A percentile compares a stretch with the other conserved stretches of the same genome.
These are phyloP conservation scores for Hyperopisus bebe DNA, from an alignment of 2,113 vertebrate genomes.

Conservation along the genomic window DNA sequence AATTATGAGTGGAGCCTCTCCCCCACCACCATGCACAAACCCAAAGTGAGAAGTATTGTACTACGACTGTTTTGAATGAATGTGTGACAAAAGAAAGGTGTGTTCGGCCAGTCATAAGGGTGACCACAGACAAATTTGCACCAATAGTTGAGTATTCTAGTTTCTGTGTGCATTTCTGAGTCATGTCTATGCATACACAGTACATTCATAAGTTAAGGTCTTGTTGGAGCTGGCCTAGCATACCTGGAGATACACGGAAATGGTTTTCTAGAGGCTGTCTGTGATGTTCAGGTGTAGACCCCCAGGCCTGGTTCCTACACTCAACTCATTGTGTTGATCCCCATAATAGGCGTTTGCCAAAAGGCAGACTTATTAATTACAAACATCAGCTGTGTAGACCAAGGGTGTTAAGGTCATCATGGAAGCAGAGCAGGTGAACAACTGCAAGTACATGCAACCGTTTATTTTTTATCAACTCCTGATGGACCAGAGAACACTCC, in stretches of 20 bases:
- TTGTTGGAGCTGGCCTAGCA: constrained; percentile 58
- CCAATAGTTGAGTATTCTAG: neutral
- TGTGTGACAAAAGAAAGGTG: neutral
- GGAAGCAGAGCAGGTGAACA: constrained; percentile 35
- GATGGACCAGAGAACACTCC: neutral
- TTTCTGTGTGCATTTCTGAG: neutral
- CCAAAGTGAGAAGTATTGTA: neutral
- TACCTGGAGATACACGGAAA: constrained; percentile 27
- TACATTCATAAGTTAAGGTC: constrained; percentile 24
- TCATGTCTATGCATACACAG: neutral
- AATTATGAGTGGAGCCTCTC: neutral
- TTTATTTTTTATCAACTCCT: neutral
- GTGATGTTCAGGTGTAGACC: constrained; percentile 79
- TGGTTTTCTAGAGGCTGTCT: constrained; percentile 39
- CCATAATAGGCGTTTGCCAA: constrained; percentile 63
- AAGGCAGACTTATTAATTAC: constrained; percentile 65
- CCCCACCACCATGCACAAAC: neutral
- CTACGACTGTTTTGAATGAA: neutral
- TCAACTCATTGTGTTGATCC: constrained; percentile 56
- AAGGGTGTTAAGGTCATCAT: constrained; percentile 52
- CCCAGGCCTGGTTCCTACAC: constrained; percentile 60
- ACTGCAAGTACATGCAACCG: constrained; percentile 7
- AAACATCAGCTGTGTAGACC: constrained; percentile 60
- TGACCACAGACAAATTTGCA: neutral
- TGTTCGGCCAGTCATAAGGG: neutral